These are phyloP conservation scores for Tethya wilhelma DNA, from an alignment of 37 sponge, comb jelly and placozoan species.

Conservation along the genomic window DNA sequence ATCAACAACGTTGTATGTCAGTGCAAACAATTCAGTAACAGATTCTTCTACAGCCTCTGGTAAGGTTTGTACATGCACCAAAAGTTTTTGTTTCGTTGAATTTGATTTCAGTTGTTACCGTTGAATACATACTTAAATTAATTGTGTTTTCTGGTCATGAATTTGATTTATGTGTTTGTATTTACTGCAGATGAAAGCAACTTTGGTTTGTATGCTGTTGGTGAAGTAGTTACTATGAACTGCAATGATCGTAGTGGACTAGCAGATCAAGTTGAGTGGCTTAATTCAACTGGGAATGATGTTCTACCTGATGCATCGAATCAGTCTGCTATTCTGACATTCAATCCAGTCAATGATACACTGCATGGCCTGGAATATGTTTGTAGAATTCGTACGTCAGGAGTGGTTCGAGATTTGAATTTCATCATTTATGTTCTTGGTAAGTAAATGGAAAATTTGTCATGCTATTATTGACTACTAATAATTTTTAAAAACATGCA, in stretches of 20 bases:
- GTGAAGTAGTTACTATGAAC: slow-evolving; percentile 1
- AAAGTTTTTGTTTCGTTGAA: no score
- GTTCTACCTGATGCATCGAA: neutral
- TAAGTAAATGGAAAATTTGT: no score
- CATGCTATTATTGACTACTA: no score
- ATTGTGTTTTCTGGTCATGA: no score
- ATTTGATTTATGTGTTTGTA: no score
- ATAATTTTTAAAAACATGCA: no score
- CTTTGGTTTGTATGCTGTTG: slow-evolving; percentile 15
- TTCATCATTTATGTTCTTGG: slow-evolving; percentile 14
- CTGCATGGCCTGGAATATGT: neutral
- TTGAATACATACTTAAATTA: no score
- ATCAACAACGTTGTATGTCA: slow-evolving; percentile 3
- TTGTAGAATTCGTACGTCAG: neutral
- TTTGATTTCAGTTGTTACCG: no score
- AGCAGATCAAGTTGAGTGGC: slow-evolving; percentile 1
- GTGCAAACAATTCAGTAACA: slow-evolving; percentile 16
- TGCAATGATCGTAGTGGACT: slow-evolving; percentile 9
- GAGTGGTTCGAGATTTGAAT: slow-evolving; percentile 7
- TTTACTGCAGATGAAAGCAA: neutral
- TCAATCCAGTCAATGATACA: neutral
- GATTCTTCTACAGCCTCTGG: neutral
- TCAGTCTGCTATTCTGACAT: neutral
- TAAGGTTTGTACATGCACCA: no score
- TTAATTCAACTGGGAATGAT: neutral